These are phyloP conservation scores for Aleiodes alternator DNA, from an alignment of 2,888 invertebrate species.

Conservation along the genomic window DNA sequence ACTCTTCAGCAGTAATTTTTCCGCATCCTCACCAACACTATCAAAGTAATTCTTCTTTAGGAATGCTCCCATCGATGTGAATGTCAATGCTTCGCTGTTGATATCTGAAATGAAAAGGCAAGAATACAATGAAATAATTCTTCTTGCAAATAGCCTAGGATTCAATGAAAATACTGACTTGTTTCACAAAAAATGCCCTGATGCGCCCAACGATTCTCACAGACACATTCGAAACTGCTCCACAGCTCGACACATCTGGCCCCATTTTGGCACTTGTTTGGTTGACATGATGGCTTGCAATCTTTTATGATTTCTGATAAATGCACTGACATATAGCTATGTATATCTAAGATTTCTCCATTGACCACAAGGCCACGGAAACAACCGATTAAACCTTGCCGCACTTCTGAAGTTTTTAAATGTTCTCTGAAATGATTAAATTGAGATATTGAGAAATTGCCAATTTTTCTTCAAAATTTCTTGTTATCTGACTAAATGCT, in stretches of 20 bases:
- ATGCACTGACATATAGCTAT: constrained; percentile 94
- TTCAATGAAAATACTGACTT: constrained; percentile 80
- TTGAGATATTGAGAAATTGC: background rate
- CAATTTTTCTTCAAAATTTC: no score
- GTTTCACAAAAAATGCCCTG: constrained; percentile 92
- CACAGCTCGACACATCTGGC: constrained; percentile 93
- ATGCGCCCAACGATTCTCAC: constrained; percentile 95
- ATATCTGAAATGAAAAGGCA: constrained; percentile 81
- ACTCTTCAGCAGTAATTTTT: constrained; percentile 80
- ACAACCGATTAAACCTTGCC: constrained; percentile 94
- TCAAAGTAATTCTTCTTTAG: constrained; percentile 87
- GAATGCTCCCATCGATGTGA: constrained; percentile 87
- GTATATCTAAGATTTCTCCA: constrained; percentile 92
- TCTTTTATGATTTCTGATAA: constrained; percentile 93
- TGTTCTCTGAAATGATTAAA: constrained; percentile 80
- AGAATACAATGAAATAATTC: constrained; percentile 1
- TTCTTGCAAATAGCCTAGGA: background rate
- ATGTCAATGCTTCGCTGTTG: constrained; percentile 91
- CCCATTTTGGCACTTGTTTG: constrained; percentile 94
- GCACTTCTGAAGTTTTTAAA: constrained; percentile 87
- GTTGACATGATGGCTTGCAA: constrained; percentile 95
- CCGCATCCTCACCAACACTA: constrained; percentile 78
- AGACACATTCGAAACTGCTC: constrained; percentile 94
- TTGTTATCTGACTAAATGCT: constrained; percentile 71
- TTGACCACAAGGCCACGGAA: constrained; percentile 95